Base-by-base conservation (phyloP, 2,113 vertebrate species). In the Pachycephala philippinensis region DNA sequence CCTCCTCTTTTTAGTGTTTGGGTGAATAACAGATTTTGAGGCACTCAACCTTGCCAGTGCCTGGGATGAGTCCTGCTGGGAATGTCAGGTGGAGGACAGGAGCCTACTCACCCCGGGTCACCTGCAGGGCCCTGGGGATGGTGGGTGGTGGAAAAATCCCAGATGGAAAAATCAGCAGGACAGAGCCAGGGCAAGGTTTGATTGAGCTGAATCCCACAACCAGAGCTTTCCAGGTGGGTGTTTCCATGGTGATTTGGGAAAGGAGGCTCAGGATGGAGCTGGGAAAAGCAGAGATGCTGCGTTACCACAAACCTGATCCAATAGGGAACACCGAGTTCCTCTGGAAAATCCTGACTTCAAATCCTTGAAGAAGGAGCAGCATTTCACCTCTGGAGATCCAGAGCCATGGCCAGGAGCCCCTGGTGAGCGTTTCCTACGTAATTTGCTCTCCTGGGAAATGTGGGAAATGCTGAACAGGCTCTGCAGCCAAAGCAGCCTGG, bases 221-320 rank as follows among this genome's bases (percentile, higher is more conserved):
- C 52, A 54, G 56, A 83, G 54, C 20, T 37, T 70, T 54, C 60
- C 91, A 95, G 93, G 75, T 82, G 85, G 61, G 54, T 39, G 95
- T 92, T 95, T 92, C 93, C 93, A 86, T 84, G 91, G 93, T 64
- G 91, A 93, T 6, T n/a, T 3, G 6, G 30, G 37, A 80, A 16
- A 60, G 59, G 35, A 84, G 69, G 81, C 63, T 84, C 26, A 19
- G 85, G 78, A 27, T 27, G 44, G 77, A 79, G 50, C 50, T 15
- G 45, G 89, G 49, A 53, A 60, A 31, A 76, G 61, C 61, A 35
- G 71, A 72, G 59, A 53, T 83, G 88, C 63, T 30, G 65, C 0
- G 1, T 23, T 15, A 23, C 52, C 39, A 65, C 30, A 27, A 42
- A 60, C 30, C n/a, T 49, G 76, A 53, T 16, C 47, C 71, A 78